Evolutionary conservation across 2,797 vertebrate genomes (phyloP), one percentile per base, ranked within the genome.

Genomic region (Macroramphosus scolopax): DNA sequence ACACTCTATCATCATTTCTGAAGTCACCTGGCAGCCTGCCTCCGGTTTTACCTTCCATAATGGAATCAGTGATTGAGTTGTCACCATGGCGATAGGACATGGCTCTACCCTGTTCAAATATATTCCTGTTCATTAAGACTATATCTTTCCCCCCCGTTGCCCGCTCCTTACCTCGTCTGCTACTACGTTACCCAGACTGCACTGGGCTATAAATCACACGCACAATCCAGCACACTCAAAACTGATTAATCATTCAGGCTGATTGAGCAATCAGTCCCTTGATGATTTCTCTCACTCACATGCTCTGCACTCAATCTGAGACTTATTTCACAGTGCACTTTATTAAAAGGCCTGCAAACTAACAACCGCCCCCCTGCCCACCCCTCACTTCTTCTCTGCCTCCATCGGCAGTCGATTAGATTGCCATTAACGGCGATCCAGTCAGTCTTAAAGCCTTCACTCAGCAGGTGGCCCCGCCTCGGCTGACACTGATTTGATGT

Each of bases 111-210:
- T 1, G 26, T 16, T 41, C 12, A 12, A 34, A 41, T 22, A 40
- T 8, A 34, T 62, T 51, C 48, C 40, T 38, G 14, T 32, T 18
- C 18, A 10, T 11, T 39, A 17, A 17, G 18, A 64, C 41, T 49
- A 6, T n/a, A 17, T 47, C 36, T 24, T 35, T 12, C 3, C n/a
- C 5, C 18, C n/a, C n/a, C 7, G 17, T 38, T 17, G 0, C 17
- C 35, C 37, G 10, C 17, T 17, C 16, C 37, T n/a, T n/a, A 9
- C 41, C 40, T 31, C 38, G 4, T 57, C 59, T 66, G 46, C 62
- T 63, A 74, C 81, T 86, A 83, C 83, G 82, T 81, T 81, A 87
- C 75, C 80, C 85, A 81, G 53, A 70, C 46, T 81, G 67, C 86
- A 81, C 31, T 60, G 45, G 63, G 61, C 63, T 68, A 87, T 87